Base-by-base conservation (phyloP, 2,797 vertebrate species). In the Gymnopithys bicolor region DNA sequence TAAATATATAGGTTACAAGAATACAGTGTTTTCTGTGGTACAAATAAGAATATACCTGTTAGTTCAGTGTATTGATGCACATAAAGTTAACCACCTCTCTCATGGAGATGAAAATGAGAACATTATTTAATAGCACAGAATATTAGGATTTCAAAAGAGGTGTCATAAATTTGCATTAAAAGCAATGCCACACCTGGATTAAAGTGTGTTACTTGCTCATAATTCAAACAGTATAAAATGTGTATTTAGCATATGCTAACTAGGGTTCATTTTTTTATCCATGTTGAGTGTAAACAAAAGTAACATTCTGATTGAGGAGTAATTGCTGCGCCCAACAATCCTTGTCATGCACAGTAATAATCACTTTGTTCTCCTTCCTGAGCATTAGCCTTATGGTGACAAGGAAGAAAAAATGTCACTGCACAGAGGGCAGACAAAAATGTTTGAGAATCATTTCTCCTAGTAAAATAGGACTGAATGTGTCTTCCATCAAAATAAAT, bases 111-210 rank as follows among this genome's bases (percentile, higher is more conserved):
- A 78, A 86, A 74, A 83, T 37, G 33, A 63, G 46, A 93, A 37
- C 52, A 11, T 33, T 78, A 48, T 78, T 86, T 94, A 86, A 68
- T 32, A 84, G 62, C 62, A 86, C 10, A 88, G 67, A 82, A 84
- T 63, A 32, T 62, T 68, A 76, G 62, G 23, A 58, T 93, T 95
- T 91, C 83, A 69, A 86, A 92, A 84, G 48, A 76, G 30, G 30
- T 71, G 48, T 62, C 35, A 60, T 83, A 49, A 82, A 82, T 84
- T 87, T 80, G 45, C 63, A 59, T 87, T 91, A 53, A 92, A 89
- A 92, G 15, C 49, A 74, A 35, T 51, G 64, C 43, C 73, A 78
- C 51, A 33, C 80, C 62, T 86, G 12, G 33, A 27, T 94, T 64
- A 17, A 83, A 80, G 28, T 67, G 51, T 83, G 52, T 87, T 87